Evolutionary conservation across 2,113 vertebrate genomes (phyloP).

Genomic region (Catharus bicknelli): DNA sequence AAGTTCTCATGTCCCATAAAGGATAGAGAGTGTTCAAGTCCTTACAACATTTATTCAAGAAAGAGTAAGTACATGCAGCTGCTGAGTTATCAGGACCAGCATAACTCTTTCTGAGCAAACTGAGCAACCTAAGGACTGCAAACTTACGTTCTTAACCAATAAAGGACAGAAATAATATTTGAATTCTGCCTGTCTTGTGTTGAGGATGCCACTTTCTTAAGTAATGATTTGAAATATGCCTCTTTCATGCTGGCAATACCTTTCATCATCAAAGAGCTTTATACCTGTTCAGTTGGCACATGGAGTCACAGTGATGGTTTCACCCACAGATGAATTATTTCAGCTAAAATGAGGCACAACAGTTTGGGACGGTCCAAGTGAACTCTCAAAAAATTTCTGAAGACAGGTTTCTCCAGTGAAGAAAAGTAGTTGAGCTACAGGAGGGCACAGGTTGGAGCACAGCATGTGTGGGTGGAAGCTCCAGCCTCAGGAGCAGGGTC

Average conservation of each 20-base stretch:
- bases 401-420: not conserved
- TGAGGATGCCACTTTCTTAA: not conserved
- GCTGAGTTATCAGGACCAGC: not conserved
- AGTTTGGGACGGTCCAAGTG: not conserved
- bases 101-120: not conserved
- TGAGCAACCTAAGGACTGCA: not conserved
- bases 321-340: not conserved
- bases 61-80: not conserved
- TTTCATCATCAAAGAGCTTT: not conserved
- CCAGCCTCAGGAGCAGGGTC: not conserved
- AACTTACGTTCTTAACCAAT: not conserved
- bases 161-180: not conserved
- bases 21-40: not conserved
- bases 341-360: not conserved
- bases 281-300: not conserved
- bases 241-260: not conserved
- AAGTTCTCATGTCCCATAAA: not conserved
- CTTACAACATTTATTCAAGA: not conserved
- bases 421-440: not conserved
- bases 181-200: not conserved
- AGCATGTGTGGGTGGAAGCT: not conserved
- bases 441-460: not conserved
- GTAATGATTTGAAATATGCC: not conserved
- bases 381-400: not conserved
- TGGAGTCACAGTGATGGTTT: not conserved